Evolutionary conservation across 2,888 invertebrate genomes (phyloP).

Genomic region (Nasonia oneida): DNA sequence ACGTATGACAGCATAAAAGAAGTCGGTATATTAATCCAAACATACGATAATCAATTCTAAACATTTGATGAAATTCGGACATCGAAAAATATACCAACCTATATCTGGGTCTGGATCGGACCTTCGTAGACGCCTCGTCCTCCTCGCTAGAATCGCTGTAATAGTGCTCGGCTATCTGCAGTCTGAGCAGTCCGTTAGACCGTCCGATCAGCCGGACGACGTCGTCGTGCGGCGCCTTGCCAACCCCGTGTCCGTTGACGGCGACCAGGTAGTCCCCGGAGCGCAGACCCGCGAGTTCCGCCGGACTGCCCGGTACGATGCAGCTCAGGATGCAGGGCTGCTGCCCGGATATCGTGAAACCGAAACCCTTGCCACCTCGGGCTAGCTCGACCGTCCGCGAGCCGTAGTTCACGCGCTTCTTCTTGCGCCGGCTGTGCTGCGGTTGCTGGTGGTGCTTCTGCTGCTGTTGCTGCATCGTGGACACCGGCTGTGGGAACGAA

Average conservation of each 20-base stretch:
- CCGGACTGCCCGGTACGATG: conserved; percentile 94
- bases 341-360: conserved; percentile 98
- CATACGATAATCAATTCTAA: too few species aligned
- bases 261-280: conserved; percentile 96
- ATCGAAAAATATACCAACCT: conserved; percentile 78
- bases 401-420: conserved; percentile 87
- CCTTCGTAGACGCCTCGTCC: conserved; percentile 82
- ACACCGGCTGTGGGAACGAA: conserved; percentile 8
- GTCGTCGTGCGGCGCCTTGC: conserved; percentile 95
- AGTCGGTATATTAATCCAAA: too few species aligned
- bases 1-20: too few species aligned
- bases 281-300: conserved; percentile 92
- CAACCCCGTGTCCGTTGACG: conserved; percentile 94
- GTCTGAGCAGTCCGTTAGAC: conserved; percentile 89
- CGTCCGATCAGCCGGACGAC: conserved; percentile 95
- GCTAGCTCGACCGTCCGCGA: conserved; percentile 92
- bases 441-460: conserved; percentile 44
- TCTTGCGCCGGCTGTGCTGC: conserved; percentile 84
- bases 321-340: conserved; percentile 97
- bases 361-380: conserved; percentile 94
- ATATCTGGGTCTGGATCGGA: conserved; percentile 83
- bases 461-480: conserved; percentile 44
- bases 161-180: conserved; percentile 93
- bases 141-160: conserved; percentile 93
- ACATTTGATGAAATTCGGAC: too few species aligned